A percentile compares a stretch with the other conserved stretches of the same genome.
Conservation (phyloP, 2,113 vertebrate genomes). For the Megaleporinus macrocephalus region DNA sequence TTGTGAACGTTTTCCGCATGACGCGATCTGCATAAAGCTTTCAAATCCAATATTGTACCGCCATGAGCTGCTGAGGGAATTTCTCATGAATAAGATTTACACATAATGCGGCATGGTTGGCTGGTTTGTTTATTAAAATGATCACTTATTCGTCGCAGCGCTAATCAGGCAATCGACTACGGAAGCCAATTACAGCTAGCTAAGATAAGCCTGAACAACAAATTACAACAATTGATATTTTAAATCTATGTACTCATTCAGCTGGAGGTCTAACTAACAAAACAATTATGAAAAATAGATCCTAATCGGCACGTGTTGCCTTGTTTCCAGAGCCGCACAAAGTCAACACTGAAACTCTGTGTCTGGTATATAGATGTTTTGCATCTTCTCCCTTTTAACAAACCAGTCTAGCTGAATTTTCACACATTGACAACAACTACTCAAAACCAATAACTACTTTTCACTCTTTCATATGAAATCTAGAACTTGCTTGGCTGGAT, state of each 20-base stretch:
- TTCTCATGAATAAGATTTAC: background rate
- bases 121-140: background rate
- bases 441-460: too few species aligned
- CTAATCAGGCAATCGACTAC: background rate
- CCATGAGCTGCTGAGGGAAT: background rate
- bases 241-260: background rate
- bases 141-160: background rate
- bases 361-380: too few species aligned
- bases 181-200: background rate
- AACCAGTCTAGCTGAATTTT: too few species aligned
- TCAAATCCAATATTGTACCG: background rate
- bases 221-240: background rate
- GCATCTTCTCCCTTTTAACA: too few species aligned
- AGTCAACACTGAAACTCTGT: background rate
- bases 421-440: too few species aligned
- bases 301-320: background rate
- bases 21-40: background rate
- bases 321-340: background rate
- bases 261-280: background rate
- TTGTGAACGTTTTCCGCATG: background rate
- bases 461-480: too few species aligned
- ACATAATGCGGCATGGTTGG: background rate
- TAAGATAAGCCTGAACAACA: conserved; percentile 1
- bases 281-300: background rate
- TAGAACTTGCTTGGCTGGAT: too few species aligned